Evolutionary conservation across 2,113 vertebrate species (phyloP).

Genomic region (Prunella fulvescens): DNA sequence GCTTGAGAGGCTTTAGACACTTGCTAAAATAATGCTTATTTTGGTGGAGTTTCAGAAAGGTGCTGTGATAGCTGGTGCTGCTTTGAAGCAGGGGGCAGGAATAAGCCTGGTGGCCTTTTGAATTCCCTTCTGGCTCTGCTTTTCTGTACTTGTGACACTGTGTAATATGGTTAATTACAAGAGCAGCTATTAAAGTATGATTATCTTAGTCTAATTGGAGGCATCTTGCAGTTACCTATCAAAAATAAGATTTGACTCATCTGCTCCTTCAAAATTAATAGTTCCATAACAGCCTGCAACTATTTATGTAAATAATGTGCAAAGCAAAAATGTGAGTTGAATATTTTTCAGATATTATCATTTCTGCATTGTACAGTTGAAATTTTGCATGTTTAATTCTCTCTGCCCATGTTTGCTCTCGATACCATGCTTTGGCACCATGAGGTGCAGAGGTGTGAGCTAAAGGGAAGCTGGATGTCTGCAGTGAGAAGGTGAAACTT

Average conservation of each 20-base stretch:
- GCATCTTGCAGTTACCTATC: constrained; percentile 6
- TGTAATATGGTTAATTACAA: not conserved
- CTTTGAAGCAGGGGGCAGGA: not conserved
- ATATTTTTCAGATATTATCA: not conserved
- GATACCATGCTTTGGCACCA: not conserved
- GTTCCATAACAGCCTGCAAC: not conserved
- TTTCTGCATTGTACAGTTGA: not conserved
- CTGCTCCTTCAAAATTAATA: not conserved
- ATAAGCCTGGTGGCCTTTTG: not conserved
- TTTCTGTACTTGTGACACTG: not conserved
- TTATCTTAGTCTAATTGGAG: constrained; percentile 3
- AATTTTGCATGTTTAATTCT: not conserved
- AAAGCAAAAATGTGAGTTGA: not conserved
- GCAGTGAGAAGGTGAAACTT: not conserved
- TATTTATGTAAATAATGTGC: not conserved
- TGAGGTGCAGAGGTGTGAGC: not conserved
- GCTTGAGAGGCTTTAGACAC: not conserved
- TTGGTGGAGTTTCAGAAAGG: not conserved
- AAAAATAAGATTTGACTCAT: constrained; percentile 22
- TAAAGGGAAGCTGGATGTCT: not conserved
- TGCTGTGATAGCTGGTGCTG: not conserved
- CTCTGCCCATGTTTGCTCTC: not conserved
- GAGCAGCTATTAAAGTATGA: not conserved
- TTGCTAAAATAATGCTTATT: not conserved
- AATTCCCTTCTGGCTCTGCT: not conserved